Evolutionary conservation across 2,888 invertebrate species (phyloP).

Genomic region (Cryptus armator): DNA sequence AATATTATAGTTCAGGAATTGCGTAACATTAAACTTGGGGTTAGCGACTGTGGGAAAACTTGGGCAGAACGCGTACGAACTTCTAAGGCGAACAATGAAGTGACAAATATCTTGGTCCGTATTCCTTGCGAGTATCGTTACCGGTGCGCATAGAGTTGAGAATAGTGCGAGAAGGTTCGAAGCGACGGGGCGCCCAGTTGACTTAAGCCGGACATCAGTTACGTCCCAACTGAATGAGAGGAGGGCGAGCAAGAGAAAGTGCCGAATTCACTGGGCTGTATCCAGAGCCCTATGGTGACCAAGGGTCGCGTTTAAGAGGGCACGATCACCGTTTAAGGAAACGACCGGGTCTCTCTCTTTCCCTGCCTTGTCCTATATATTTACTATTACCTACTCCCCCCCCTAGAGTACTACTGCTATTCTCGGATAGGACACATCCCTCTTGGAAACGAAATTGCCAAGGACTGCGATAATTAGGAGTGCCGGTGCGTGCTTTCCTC

Average conservation of each 20-base stretch:
- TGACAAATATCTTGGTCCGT: slow-evolving; percentile 82
- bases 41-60: slow-evolving; percentile 58
- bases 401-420: slow-evolving; percentile 22
- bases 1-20: slow-evolving; percentile 78
- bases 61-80: slow-evolving; percentile 62
- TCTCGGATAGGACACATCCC: slow-evolving; percentile 27
- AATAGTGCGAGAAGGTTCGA: slow-evolving; percentile 47
- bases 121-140: slow-evolving; percentile 56
- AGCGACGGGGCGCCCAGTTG: slow-evolving; percentile 70
- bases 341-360: slow-evolving; percentile 55
- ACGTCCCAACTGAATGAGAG: slow-evolving; percentile 56
- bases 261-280: slow-evolving; percentile 56
- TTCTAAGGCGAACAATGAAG: slow-evolving; percentile 81
- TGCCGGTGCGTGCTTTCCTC: slow-evolving; percentile 65
- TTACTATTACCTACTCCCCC: slow-evolving; percentile 46
- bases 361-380: slow-evolving; percentile 47
- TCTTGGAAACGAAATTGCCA: slow-evolving; percentile 61
- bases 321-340: slow-evolving; percentile 69
- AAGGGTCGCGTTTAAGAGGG: slow-evolving; percentile 68
- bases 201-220: slow-evolving; percentile 82
- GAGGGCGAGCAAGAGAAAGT: slow-evolving; percentile 57
- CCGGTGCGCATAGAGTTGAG: slow-evolving; percentile 7
- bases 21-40: slow-evolving; percentile 83
- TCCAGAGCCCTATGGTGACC: slow-evolving; percentile 61
- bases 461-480: slow-evolving; percentile 68